Evolutionary conservation across 37 sponge, comb jelly and placozoan species (phyloP).

Genomic region (Chondrosia reniformis): DNA sequence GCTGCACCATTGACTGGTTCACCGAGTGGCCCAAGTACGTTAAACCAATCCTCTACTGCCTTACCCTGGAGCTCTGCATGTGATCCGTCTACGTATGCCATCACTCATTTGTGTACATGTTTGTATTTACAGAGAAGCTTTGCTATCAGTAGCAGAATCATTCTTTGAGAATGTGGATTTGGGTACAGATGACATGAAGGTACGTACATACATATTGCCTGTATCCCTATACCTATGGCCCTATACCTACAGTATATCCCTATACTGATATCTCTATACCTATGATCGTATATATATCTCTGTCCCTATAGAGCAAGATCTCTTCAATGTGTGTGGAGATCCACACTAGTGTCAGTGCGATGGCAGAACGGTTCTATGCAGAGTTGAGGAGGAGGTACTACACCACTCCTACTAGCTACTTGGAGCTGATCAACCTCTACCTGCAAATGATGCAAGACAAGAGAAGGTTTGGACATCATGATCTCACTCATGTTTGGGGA

Average conservation of each 20-base stretch:
- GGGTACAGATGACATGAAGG: slow-evolving; percentile 87
- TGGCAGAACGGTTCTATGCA: slow-evolving; percentile 91
- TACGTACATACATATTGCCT: background rate
- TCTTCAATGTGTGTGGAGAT: slow-evolving; percentile 93
- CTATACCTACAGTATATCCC: background rate
- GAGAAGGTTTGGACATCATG: slow-evolving; percentile 51
- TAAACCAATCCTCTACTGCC: background rate
- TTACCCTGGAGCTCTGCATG: background rate
- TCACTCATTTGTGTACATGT: background rate
- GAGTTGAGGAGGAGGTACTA: slow-evolving; percentile 93
- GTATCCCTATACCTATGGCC: background rate
- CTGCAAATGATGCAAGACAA: slow-evolving; percentile 93
- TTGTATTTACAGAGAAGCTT: slow-evolving; percentile 65
- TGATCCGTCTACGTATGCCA: background rate
- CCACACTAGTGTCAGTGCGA: slow-evolving; percentile 87
- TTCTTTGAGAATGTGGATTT: slow-evolving; percentile 95
- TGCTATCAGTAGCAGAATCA: slow-evolving; percentile 90
- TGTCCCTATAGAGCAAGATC: slow-evolving; percentile 45
- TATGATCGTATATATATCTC: background rate
- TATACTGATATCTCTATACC: background rate
- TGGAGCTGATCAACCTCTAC: slow-evolving; percentile 97
- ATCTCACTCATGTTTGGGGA: too few species aligned
- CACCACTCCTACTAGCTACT: slow-evolving; percentile 98
- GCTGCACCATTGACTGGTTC: slow-evolving; percentile 99
- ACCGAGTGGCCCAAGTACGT: slow-evolving; percentile 88